Evolutionary conservation across 1,140 invertebrate genomes (phyloP).

Genomic region (Trypoxylus dichotomus): DNA sequence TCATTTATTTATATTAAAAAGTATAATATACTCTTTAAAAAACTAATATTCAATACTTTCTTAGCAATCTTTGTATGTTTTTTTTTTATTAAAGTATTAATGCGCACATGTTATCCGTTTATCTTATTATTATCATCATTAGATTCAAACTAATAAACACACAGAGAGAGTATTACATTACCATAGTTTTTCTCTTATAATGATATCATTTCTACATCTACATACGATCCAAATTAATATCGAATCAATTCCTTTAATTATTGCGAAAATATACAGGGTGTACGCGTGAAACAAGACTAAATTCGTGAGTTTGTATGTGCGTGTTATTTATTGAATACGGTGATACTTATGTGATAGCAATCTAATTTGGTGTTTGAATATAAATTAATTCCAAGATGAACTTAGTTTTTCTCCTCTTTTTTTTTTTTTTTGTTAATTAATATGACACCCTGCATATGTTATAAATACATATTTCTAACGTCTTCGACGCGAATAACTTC

Average conservation of each 20-base stretch:
- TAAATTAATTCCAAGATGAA: background rate
- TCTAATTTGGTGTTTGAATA: background rate
- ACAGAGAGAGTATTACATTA: too few species aligned
- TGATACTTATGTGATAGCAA: background rate
- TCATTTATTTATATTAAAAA: background rate
- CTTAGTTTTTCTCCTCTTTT: too few species aligned
- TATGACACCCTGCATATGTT: background rate
- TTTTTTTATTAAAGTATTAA: background rate
- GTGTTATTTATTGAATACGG: background rate
- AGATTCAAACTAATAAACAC: too few species aligned
- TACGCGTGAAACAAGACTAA: background rate
- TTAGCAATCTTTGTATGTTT: background rate
- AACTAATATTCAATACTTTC: background rate
- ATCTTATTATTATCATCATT: too few species aligned
- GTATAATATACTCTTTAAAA: background rate
- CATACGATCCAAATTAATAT: background rate
- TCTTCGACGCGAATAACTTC: background rate
- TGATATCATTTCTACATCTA: background rate
- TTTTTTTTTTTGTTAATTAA: background rate
- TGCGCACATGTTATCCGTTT: background rate
- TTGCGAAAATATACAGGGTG: background rate
- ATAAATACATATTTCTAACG: background rate
- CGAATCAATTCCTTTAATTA: background rate
- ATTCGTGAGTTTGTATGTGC: background rate
- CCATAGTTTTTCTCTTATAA: too few species aligned